A percentile compares a stretch with the other conserved stretches of the same genome.
Evolutionary conservation across 2,888 invertebrate species (phyloP).

Genomic region (Hyposoter didymator): DNA sequence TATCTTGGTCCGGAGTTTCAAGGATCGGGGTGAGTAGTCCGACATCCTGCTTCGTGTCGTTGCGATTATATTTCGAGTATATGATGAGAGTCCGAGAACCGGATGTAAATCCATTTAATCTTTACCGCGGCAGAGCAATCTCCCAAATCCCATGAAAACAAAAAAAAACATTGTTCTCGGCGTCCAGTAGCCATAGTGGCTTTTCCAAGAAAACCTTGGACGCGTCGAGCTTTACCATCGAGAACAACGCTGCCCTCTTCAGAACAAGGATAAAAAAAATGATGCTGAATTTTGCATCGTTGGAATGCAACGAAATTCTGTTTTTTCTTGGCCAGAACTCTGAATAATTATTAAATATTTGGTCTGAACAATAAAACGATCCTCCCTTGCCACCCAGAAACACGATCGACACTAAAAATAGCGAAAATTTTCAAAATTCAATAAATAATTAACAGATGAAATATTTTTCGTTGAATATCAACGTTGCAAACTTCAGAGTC

Average conservation of each 20-base stretch:
- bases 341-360: too few species aligned
- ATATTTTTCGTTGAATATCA: too few species aligned
- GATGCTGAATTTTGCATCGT: too few species aligned
- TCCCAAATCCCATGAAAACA: neutral
- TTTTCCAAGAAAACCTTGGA: neutral
- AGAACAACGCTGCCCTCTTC: neutral
- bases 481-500: too few species aligned
- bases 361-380: too few species aligned
- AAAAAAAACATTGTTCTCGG: neutral
- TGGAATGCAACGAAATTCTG: too few species aligned
- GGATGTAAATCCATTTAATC: conserved; percentile 15
- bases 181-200: neutral
- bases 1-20: conserved; percentile 86
- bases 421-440: too few species aligned
- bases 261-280: too few species aligned
- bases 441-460: too few species aligned
- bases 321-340: too few species aligned
- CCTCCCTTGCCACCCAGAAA: too few species aligned
- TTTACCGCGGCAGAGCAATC: conserved; percentile 23
- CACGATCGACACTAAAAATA: too few species aligned
- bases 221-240: neutral
- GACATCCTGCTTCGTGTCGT: neutral
- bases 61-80: conserved; percentile 4
- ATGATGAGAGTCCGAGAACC: neutral
- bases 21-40: conserved; percentile 80